phyloP scores from a whole-genome alignment of 2,113 vertebrate species.

The Patagioenas fasciata region DNA sequence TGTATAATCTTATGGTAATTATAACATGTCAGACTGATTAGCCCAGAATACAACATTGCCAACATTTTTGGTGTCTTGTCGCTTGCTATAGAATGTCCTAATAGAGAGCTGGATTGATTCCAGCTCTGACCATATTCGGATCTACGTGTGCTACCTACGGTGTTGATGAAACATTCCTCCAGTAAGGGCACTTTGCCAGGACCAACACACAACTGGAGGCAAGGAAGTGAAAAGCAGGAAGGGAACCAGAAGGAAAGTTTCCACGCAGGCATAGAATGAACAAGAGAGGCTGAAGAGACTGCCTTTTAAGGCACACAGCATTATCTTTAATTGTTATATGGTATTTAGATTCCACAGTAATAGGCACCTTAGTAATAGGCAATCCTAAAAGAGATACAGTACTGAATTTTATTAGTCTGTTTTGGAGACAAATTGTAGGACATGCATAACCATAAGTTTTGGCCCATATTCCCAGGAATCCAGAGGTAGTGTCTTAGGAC shows the following conservation, averaged over 20 bases:
- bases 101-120: neutral
- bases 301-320: neutral
- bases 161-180: neutral
- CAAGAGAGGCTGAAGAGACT: neutral
- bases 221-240: conserved; percentile 37
- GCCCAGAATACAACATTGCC: neutral
- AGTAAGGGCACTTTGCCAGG: conserved; percentile 1
- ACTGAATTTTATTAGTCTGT: neutral
- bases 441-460: neutral
- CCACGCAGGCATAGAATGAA: neutral
- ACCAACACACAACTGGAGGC: neutral
- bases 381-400: neutral
- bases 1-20: neutral
- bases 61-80: neutral
- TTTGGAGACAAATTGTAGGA: neutral
- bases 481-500: neutral
- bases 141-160: neutral
- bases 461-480: neutral
- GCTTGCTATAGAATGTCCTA: neutral
- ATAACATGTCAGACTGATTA: neutral
- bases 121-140: neutral
- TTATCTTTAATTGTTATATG: neutral
- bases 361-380: neutral
- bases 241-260: conserved; percentile 25
- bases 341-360: neutral